A percentile compares a stretch with the other conserved stretches of the same genome.
Evolutionary conservation across 2,888 invertebrate species (phyloP).

Genomic region (Galerucella pusilla): DNA sequence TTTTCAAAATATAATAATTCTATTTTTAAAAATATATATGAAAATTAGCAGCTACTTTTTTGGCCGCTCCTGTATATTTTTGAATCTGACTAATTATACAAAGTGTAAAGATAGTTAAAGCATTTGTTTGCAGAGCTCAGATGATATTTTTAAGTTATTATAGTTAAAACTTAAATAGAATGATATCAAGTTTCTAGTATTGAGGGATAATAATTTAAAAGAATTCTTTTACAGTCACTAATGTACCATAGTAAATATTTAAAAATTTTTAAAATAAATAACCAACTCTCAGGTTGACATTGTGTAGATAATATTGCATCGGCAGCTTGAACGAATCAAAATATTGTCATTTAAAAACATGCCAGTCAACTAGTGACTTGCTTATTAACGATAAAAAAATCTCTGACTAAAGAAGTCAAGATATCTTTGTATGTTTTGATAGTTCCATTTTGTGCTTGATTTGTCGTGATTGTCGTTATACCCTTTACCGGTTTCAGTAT

Average conservation of each 20-base stretch:
- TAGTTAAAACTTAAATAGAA: conserved; percentile 31
- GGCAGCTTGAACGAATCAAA: background rate
- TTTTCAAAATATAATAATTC: conserved; percentile 2
- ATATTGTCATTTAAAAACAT: background rate
- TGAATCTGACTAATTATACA: conserved; percentile 30
- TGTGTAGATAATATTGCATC: background rate
- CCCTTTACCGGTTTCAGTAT: too few species aligned
- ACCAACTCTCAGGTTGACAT: background rate
- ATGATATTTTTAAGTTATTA: conserved; percentile 20
- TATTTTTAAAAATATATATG: conserved; percentile 22
- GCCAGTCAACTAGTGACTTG: background rate
- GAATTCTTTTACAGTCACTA: conserved; percentile 42
- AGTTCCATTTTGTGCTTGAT: too few species aligned
- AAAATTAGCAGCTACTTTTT: conserved; percentile 30
- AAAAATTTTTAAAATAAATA: conserved; percentile 35
- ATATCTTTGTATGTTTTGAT: too few species aligned
- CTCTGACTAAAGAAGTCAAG: too few species aligned
- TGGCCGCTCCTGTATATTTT: conserved; percentile 34
- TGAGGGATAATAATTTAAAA: conserved; percentile 37
- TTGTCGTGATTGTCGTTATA: too few species aligned
- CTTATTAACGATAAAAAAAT: too few species aligned
- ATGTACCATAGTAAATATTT: conserved; percentile 30
- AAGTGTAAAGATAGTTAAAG: conserved; percentile 33
- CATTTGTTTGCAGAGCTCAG: conserved; percentile 32
- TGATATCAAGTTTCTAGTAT: conserved; percentile 31